Evolutionary conservation across 1,140 invertebrate genomes (phyloP).

Genomic region (Hylaeus volcanicus): DNA sequence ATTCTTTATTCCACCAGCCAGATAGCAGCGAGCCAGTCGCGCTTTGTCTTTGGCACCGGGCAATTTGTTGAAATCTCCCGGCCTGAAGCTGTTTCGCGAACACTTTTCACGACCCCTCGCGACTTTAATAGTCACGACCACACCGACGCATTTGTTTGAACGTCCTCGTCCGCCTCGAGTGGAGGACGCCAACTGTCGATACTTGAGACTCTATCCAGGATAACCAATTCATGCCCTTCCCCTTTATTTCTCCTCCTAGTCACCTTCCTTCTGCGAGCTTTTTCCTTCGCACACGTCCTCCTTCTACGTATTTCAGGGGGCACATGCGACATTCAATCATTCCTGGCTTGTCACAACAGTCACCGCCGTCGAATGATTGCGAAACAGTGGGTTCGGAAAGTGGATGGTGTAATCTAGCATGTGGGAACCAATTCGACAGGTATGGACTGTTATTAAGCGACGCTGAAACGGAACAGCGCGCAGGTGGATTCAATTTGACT

Average conservation of each 20-base stretch:
- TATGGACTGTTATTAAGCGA: too few relatives aligned
- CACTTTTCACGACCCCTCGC: slow-evolving; percentile 38
- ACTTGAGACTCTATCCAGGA: slow-evolving; percentile 68
- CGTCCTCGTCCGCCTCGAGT: slow-evolving; percentile 68
- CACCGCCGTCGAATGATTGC: background rate
- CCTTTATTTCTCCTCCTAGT: background rate
- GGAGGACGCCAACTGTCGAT: slow-evolving; percentile 79
- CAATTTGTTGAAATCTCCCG: slow-evolving; percentile 31
- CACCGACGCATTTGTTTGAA: slow-evolving; percentile 60
- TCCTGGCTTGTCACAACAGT: background rate
- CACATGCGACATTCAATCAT: background rate
- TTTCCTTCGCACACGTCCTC: background rate
- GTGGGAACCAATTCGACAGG: too few relatives aligned
- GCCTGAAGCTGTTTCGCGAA: slow-evolving; percentile 19
- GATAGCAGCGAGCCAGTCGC: background rate
- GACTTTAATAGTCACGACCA: slow-evolving; percentile 67
- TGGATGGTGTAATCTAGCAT: too few relatives aligned
- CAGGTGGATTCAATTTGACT: too few relatives aligned
- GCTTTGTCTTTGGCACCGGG: slow-evolving; percentile 36
- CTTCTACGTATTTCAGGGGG: background rate
- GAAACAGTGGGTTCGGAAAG: too few relatives aligned
- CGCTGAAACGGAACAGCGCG: too few relatives aligned
- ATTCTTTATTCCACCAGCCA: background rate
- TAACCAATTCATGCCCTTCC: slow-evolving; percentile 44
- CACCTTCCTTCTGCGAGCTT: slow-evolving; percentile 1